Evolutionary conservation across 2,888 invertebrate genomes (phyloP).

Genomic region (Amblyjoppa fuscipennis): DNA sequence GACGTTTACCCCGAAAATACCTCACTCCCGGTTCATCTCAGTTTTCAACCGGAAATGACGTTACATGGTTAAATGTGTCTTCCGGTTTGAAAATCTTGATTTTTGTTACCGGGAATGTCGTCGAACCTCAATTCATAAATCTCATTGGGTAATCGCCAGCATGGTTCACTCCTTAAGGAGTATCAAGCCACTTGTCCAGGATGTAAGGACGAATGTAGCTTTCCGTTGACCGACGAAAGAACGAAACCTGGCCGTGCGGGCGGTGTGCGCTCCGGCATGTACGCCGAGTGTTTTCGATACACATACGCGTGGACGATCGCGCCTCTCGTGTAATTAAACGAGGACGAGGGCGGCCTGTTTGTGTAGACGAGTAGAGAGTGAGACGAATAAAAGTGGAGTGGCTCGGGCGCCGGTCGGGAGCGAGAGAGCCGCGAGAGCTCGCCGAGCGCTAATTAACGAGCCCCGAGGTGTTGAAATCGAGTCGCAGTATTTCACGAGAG

Average conservation of each 20-base stretch:
- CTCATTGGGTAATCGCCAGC: too few relatives aligned
- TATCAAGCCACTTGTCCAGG: neutral
- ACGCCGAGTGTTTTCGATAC: neutral
- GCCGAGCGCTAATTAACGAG: constrained; percentile 80
- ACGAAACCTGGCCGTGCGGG: neutral
- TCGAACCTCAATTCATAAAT: too few relatives aligned
- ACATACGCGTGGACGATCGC: constrained; percentile 48
- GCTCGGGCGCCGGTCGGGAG: constrained; percentile 13
- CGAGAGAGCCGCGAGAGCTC: neutral
- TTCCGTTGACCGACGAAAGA: neutral
- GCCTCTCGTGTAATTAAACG: constrained; percentile 63
- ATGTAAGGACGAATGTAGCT: constrained; percentile 69
- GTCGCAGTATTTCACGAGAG: constrained; percentile 81
- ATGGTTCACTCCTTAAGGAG: too few relatives aligned
- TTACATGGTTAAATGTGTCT: too few relatives aligned
- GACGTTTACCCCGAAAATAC: too few relatives aligned
- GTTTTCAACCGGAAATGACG: too few relatives aligned
- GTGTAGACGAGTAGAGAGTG: constrained; percentile 35
- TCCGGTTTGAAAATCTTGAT: too few relatives aligned
- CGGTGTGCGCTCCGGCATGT: neutral
- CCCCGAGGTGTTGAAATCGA: constrained; percentile 81
- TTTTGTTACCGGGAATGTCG: too few relatives aligned
- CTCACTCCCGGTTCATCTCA: too few relatives aligned
- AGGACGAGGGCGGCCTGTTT: constrained; percentile 39
- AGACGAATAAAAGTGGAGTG: constrained; percentile 59